Conservation (phyloP, 1,140 invertebrate genomes). For the Drosophila pseudoobscura region DNA sequence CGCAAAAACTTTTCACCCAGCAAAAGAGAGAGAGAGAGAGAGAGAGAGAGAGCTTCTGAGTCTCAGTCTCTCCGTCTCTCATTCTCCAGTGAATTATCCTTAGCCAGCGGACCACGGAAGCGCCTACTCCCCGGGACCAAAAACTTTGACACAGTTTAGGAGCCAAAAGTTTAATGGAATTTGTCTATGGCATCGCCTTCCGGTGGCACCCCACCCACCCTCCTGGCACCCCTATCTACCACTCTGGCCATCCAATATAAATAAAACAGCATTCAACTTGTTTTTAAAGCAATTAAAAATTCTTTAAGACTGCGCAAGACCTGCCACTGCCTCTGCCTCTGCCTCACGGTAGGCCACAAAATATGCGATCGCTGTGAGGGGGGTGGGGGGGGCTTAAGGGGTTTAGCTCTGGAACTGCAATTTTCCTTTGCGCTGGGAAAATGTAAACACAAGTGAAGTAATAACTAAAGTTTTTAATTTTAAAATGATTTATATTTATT, state of each 20-base stretch:
- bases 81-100: slow-evolving; percentile 71
- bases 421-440: slow-evolving; percentile 27
- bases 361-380: slow-evolving; percentile 9
- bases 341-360: slow-evolving; percentile 29
- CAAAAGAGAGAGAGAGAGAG: too few relatives aligned
- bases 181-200: slow-evolving; percentile 73
- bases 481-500: slow-evolving; percentile 50
- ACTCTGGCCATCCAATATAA: slow-evolving; percentile 62
- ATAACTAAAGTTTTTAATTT: slow-evolving; percentile 54
- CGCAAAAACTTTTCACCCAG: slow-evolving; percentile 67
- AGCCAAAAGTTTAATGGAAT: slow-evolving; percentile 81
- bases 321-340: slow-evolving; percentile 15
- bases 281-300: slow-evolving; percentile 82
- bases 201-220: slow-evolving; percentile 21
- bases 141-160: slow-evolving; percentile 80
- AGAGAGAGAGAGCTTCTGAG: slow-evolving; percentile 39
- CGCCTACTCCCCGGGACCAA: slow-evolving; percentile 26
- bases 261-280: slow-evolving; percentile 81
- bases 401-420: slow-evolving; percentile 10
- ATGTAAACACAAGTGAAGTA: slow-evolving; percentile 56
- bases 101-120: slow-evolving; percentile 75
- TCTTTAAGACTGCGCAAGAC: slow-evolving; percentile 68
- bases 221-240: background rate
- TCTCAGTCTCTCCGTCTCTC: slow-evolving; percentile 28
- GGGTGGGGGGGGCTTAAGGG: background rate